Conservation (phyloP, 2,797 vertebrate genomes). For the Falco columbarius region DNA sequence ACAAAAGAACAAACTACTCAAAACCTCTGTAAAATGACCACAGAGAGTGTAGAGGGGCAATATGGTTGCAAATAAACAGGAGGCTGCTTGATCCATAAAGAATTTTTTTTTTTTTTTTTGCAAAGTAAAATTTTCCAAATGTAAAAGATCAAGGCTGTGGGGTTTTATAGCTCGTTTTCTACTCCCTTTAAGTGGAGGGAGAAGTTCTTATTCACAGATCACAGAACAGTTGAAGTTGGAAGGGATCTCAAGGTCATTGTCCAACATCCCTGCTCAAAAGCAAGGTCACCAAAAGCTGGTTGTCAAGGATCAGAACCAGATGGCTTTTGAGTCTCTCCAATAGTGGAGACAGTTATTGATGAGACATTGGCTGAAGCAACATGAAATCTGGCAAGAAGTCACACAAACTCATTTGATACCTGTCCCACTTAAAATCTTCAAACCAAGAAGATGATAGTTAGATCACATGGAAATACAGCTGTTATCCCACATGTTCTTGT, state of each 20-base stretch:
- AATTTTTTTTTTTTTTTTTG: not conserved
- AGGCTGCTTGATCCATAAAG: not conserved
- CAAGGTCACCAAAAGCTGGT: not conserved
- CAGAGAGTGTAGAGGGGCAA: not conserved
- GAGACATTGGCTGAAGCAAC: not conserved
- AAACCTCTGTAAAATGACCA: not conserved
- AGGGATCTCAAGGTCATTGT: not conserved
- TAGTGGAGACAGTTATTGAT: not conserved
- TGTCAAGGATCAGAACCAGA: not conserved
- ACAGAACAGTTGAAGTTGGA: not conserved
- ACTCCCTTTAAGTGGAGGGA: not conserved
- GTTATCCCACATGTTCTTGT: fast-evolving
- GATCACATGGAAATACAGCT: not conserved
- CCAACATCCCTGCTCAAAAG: not conserved
- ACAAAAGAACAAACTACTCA: not conserved
- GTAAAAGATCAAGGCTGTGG: not conserved
- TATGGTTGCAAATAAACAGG: not conserved
- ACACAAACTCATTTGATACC: not conserved
- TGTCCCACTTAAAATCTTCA: not conserved
- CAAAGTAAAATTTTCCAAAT: not conserved
- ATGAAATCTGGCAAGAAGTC: not conserved
- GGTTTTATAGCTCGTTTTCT: not conserved
- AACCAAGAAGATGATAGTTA: not conserved
- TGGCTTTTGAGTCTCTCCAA: not conserved
- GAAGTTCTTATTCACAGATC: not conserved